Evolutionary conservation across 2,797 vertebrate genomes (phyloP), one percentile per base, ranked within the genome.

Genomic region (Alfaro cultratus): DNA sequence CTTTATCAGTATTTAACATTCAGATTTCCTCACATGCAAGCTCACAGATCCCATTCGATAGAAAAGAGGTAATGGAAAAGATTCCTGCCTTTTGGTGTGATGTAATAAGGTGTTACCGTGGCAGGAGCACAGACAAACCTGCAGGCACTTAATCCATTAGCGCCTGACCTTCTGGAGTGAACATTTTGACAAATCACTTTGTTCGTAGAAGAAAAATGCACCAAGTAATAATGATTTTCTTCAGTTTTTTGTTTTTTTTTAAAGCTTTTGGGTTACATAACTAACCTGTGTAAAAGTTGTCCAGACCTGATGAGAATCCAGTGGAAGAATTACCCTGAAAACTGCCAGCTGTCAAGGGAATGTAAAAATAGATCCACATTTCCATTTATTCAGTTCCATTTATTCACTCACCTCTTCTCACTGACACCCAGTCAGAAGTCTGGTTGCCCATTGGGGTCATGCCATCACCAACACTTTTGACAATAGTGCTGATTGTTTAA

Each of bases 121-220:
- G 83, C 31, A 73, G 46, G 36, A 85, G 77, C 64, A 46, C 26
- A 74, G 72, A 86, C 74, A 85, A 85, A 84, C 82, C 81, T 77
- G 74, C 55, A 83, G 88, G n/a, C 62, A 55, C 26, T 13, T 36
- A 64, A 73, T 75, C 71, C 60, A 57, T 82, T 45, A 76, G 75
- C 49, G 73, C 82, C 76, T 80, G 71, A 87, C 78, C 77, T 85
- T 85, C 73, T 80, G 1, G 16, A 74, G 34, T 82, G 39, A 87
- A 76, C 81, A 64, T 75, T 73, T 78, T 41, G 16, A 47, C 73
- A 87, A 74, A 80, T 80, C 45, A 16, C 47, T 78, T 47, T 75
- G 62, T 43, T 78, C 78, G 67, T 39, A 53, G 73, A 29, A 45
- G 46, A 73, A 34, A 74, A 80, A 47, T 43, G 18, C 60, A 74